Evolutionary conservation across 35 echinoderm and acorn worm species (phyloP).

Genomic region (Anneissia japonica): DNA sequence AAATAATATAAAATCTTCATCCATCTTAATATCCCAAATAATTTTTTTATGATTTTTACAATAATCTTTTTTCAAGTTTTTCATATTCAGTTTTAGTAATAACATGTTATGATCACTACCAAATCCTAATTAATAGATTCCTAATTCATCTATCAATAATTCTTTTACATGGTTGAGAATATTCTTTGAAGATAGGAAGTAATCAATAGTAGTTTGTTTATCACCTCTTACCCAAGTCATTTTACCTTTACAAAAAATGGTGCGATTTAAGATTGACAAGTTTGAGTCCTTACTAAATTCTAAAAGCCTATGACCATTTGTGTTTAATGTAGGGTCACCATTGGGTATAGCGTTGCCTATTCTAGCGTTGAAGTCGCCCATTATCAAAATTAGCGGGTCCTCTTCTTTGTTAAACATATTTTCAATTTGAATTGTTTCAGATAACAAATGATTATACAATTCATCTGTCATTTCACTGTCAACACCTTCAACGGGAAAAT

Average conservation of each 20-base stretch:
- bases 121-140: background rate
- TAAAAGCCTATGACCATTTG: slow-evolving; percentile 1
- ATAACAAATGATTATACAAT: slow-evolving; percentile 5
- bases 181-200: no score
- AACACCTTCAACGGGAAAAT: slow-evolving; percentile 13
- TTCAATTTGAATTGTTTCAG: no score
- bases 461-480: slow-evolving; percentile 1
- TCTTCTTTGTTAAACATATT: background rate
- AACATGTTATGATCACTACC: slow-evolving; percentile 10
- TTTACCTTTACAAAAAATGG: slow-evolving; percentile 9
- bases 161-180: background rate
- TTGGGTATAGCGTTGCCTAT: background rate
- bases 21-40: no score
- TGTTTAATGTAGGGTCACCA: slow-evolving; percentile 12
- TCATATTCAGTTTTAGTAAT: background rate
- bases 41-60: no score
- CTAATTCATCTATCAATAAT: background rate
- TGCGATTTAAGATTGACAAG: slow-evolving; percentile 2
- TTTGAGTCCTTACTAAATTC: background rate
- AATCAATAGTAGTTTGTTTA: background rate
- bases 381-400: background rate
- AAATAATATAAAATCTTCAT: no score
- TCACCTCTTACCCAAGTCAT: slow-evolving; percentile 3
- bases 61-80: no score
- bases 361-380: slow-evolving; percentile 19